These are phyloP conservation scores for Scaeva pyrastri DNA, from an alignment of 2,888 invertebrate species.

Conservation along the genomic window DNA sequence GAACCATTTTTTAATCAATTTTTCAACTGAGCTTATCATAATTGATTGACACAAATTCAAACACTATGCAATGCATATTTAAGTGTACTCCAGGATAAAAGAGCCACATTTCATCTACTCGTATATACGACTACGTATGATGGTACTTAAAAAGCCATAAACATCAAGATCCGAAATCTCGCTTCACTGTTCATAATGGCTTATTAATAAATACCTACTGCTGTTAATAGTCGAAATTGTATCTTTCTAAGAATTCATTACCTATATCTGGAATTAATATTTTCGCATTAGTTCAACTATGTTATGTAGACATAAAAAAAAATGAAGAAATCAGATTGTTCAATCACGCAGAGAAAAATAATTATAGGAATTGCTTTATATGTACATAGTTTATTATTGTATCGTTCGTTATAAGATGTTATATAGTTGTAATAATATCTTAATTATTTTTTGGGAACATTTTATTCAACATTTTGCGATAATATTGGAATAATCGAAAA, in stretches of 20 bases:
- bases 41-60: too few species aligned
- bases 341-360: background rate
- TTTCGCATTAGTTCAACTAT: background rate
- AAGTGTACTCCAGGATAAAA: too few species aligned
- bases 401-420: background rate
- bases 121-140: background rate
- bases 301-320: too few species aligned
- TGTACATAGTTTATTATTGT: background rate
- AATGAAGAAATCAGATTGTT: background rate
- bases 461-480: too few species aligned
- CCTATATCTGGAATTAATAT: constrained; percentile 24
- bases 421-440: too few species aligned
- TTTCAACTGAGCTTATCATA: too few species aligned
- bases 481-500: too few species aligned
- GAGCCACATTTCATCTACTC: too few species aligned
- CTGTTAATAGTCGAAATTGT: constrained; percentile 1
- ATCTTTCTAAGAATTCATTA: constrained; percentile 10
- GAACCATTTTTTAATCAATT: too few species aligned
- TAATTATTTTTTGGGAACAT: too few species aligned
- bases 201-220: constrained; percentile 24
- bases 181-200: background rate
- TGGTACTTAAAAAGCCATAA: background rate
- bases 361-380: background rate
- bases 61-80: too few species aligned
- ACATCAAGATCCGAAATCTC: background rate